Percentiles rank a stretch among this genome's conserved stretches.
Evolutionary conservation across 2,888 invertebrate genomes (phyloP).

Genomic region (Drosophila anomelani): DNA sequence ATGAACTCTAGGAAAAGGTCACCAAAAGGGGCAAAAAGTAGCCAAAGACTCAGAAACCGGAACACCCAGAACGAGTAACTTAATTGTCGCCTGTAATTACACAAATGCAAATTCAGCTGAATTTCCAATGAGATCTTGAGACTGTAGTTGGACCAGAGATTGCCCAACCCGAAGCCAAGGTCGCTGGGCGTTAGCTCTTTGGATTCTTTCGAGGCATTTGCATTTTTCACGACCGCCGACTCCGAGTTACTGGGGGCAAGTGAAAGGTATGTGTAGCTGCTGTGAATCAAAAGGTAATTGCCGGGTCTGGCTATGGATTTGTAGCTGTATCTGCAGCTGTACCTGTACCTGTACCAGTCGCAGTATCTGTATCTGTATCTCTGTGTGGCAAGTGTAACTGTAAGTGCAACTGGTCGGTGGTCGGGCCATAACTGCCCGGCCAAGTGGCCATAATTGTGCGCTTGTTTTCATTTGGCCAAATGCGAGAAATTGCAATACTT

Average conservation of each 20-base stretch:
- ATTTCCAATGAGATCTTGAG: slow-evolving; percentile 16
- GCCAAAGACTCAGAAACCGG: slow-evolving; percentile 4
- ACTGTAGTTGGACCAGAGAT: slow-evolving; percentile 3
- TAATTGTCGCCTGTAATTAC: slow-evolving; percentile 32
- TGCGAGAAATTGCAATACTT: slow-evolving; percentile 64
- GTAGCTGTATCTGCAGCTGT: slow-evolving; percentile 12
- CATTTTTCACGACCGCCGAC: slow-evolving; percentile 36
- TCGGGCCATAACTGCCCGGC: slow-evolving; percentile 59
- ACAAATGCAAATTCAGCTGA: slow-evolving; percentile 17
- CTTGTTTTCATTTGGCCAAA: slow-evolving; percentile 69
- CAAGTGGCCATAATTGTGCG: slow-evolving; percentile 72
- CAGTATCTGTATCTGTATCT: slow-evolving; percentile 9
- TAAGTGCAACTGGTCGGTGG: slow-evolving; percentile 52
- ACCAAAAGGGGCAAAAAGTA: background rate
- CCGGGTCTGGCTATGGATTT: slow-evolving; percentile 22
- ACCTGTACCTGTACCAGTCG: slow-evolving; percentile 8
- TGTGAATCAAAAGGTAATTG: slow-evolving; percentile 51
- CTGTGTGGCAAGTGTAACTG: slow-evolving; percentile 42
- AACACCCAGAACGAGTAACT: slow-evolving; percentile 31
- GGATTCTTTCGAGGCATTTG: slow-evolving; percentile 36
- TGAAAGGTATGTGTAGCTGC: slow-evolving; percentile 48
- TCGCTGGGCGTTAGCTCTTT: slow-evolving; percentile 31
- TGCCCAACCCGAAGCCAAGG: slow-evolving; percentile 42
- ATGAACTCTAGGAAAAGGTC: slow-evolving; percentile 44
- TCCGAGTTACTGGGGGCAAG: slow-evolving; percentile 23